Base-by-base conservation (phyloP, 2,888 invertebrate genomes). In the Mongoloraphidia duomilia region DNA sequence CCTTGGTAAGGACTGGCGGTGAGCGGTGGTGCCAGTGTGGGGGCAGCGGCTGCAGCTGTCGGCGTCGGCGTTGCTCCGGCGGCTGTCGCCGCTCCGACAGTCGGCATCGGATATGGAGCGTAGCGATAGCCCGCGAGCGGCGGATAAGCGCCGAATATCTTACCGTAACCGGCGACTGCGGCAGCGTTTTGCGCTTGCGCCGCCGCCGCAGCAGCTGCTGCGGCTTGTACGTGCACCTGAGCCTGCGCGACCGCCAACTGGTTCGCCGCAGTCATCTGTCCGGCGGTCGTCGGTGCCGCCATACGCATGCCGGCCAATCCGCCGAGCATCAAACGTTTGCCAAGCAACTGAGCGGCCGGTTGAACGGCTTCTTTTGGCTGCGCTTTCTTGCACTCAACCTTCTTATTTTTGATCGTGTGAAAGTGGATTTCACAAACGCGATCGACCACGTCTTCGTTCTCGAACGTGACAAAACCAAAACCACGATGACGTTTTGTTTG, bases 341-440 rank as follows among this genome's bases (percentile, higher is more conserved):
- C 80, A 47, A 82, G 65, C 14, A 80, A 66, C 56, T 80, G 71
- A n/a, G 79, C 76, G 49, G 80, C 78, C 6, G 82, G 80, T 56
- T 82, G 81, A 0, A 90, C 89, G 0, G 88, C 85, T 62, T 91
- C 90, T 65, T 90, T 90, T 26, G 91, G 90, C 71, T 90, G 90
- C 2, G 91, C 90, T 65, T 90, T 88, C 70, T 91, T 91, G 68
- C 90, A 91, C 68, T 91, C 90, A 42, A 79, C 82, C 69, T 90
- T 90, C 68, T 91, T 91, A 65, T 89, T 90, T 70, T 91, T 91
- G 60, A 91, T 87, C 50, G 88, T 90, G 68, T 91, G 91, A 67
- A 89, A 91, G 68, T 91, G 91, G 44, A 91, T 90, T 62, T 91
- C 90, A 71, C 90, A 90, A n/a, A 91, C 90, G 55, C 88, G 79